phyloP scores from a whole-genome alignment of 2,113 vertebrate genomes.

The Acrocephalus arundinaceus region DNA sequence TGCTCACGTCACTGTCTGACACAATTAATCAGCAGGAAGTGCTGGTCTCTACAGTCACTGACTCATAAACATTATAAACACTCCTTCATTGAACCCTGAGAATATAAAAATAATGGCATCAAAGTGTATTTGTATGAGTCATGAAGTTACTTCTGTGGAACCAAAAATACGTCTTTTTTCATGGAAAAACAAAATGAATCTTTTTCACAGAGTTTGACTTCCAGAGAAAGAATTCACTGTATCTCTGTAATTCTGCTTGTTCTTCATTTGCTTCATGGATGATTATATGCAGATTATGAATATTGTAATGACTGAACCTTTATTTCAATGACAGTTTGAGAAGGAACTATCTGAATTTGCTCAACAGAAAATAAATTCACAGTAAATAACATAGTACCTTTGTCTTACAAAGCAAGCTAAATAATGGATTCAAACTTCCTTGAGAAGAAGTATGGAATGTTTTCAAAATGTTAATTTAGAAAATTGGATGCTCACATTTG shows the following conservation, averaged over 20 bases:
- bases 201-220: not conserved
- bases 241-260: not conserved
- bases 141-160: not conserved
- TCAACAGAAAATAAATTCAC: not conserved
- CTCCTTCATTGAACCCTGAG: not conserved
- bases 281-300: constrained; percentile 4
- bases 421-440: not conserved
- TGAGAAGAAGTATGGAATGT: not conserved
- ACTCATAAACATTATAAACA: constrained; percentile 18
- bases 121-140: not conserved
- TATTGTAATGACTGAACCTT: not conserved
- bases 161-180: not conserved
- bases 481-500: constrained; percentile 9
- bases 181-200: not conserved
- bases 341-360: not conserved
- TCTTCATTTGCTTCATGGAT: constrained; percentile 2
- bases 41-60: not conserved
- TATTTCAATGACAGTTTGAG: not conserved
- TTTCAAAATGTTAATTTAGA: constrained; percentile 25
- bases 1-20: not conserved
- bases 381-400: not conserved
- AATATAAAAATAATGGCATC: not conserved
- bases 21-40: constrained; percentile 23
- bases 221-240: not conserved
- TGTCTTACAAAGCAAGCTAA: not conserved